Conservation (phyloP, 2,888 invertebrate species). For the Phaedon cochleariae region DNA sequence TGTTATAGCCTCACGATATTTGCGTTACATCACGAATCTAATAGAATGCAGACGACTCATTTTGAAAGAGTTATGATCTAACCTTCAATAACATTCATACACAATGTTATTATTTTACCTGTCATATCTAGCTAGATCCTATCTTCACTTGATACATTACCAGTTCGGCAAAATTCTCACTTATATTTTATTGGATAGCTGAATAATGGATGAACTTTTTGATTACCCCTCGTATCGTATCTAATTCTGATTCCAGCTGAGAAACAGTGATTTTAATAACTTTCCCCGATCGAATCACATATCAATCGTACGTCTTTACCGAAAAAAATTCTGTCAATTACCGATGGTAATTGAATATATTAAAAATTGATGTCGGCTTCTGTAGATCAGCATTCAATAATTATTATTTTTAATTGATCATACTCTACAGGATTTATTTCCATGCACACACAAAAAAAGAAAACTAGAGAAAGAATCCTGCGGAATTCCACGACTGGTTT, state of each 20-base stretch:
- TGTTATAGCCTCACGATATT: neutral
- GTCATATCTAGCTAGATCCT: too few species aligned
- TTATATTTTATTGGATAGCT: too few species aligned
- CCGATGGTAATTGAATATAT: constrained; percentile 47
- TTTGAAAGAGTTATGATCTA: neutral
- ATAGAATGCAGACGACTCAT: neutral
- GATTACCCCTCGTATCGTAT: neutral
- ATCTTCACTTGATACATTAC: too few species aligned
- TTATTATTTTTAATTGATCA: constrained; percentile 35
- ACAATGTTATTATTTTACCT: too few species aligned
- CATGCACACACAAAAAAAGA: neutral
- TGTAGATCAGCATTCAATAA: constrained; percentile 32
- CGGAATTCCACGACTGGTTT: neutral
- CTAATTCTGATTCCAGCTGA: neutral
- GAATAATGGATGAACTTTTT: too few species aligned
- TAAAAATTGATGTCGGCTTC: constrained; percentile 42
- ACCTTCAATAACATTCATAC: neutral
- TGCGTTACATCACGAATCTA: neutral
- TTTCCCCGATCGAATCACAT: neutral
- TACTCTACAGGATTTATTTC: constrained; percentile 7
- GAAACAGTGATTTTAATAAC: neutral
- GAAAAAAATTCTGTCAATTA: constrained; percentile 45
- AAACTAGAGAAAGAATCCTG: neutral
- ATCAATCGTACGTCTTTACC: neutral
- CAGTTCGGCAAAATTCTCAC: too few species aligned